A percentile compares a stretch with the other conserved stretches of the same genome.
These are phyloP conservation scores for Coremacera marginata DNA, from an alignment of 2,888 invertebrate species.

Conservation along the genomic window DNA sequence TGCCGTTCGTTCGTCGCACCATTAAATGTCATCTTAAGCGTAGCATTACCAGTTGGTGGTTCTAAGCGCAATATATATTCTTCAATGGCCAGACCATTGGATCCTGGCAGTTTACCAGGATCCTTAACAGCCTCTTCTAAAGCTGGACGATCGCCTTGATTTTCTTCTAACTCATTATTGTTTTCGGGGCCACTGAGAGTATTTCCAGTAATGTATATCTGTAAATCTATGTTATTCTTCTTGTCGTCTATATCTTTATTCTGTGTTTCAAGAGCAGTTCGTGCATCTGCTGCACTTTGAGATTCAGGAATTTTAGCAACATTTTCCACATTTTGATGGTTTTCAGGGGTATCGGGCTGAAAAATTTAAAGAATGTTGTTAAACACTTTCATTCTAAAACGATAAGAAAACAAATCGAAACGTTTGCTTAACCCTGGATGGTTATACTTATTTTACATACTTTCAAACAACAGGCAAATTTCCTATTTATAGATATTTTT, in stretches of 20 bases:
- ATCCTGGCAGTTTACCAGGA: conserved; percentile 48
- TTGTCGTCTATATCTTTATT: conserved; percentile 35
- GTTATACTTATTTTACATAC: too few species aligned
- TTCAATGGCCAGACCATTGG: conserved; percentile 55
- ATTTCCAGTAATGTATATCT: conserved; percentile 8
- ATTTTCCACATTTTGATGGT: conserved; percentile 49
- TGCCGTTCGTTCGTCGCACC: conserved; percentile 87
- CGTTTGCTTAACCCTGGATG: not conserved
- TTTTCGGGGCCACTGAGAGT: conserved; percentile 24
- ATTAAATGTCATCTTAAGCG: conserved; percentile 66
- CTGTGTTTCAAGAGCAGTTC: conserved; percentile 25
- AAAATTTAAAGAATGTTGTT: not conserved
- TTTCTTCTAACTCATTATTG: conserved; percentile 49
- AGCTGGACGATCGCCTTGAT: conserved; percentile 48
- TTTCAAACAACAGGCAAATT: too few species aligned
- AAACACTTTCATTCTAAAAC: not conserved
- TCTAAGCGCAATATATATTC: conserved; percentile 59
- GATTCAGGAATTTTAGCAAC: conserved; percentile 55
- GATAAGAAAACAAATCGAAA: not conserved
- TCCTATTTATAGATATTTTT: too few species aligned
- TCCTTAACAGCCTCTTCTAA: conserved; percentile 55
- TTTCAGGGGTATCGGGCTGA: conserved; percentile 26
- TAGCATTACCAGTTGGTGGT: conserved; percentile 48
- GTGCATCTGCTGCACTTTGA: conserved; percentile 35
- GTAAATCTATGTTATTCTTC: conserved; percentile 46